Evolutionary conservation across 1,140 invertebrate genomes (phyloP).

Genomic region (Acyrthosiphon pisum): DNA sequence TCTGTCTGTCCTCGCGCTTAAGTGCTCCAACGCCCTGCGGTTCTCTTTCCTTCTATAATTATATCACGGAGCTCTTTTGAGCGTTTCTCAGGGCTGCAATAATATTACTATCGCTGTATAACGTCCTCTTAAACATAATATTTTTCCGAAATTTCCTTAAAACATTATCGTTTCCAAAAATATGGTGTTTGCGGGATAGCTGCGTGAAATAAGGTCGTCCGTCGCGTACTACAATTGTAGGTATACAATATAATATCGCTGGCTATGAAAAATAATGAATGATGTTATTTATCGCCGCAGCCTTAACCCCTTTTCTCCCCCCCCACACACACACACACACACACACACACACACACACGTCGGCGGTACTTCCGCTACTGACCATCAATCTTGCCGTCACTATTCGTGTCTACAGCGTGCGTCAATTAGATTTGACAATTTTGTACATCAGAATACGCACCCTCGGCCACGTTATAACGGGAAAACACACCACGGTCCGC

Average conservation of each 20-base stretch:
- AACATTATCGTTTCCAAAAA: background rate
- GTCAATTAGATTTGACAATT: background rate
- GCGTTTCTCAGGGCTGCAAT: too few relatives aligned
- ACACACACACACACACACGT: too few relatives aligned
- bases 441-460: background rate
- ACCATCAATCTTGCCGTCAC: background rate
- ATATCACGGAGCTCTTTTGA: too few relatives aligned
- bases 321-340: rapidly evolving
- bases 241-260: background rate
- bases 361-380: background rate
- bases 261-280: background rate
- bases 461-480: background rate
- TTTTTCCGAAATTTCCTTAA: too few relatives aligned
- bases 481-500: background rate
- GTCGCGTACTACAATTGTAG: background rate
- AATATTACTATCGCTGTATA: too few relatives aligned
- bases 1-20: too few relatives aligned
- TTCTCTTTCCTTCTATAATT: too few relatives aligned
- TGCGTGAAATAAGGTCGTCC: background rate
- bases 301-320: background rate
- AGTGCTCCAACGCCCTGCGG: too few relatives aligned
- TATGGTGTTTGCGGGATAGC: background rate
- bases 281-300: slow-evolving; percentile 3
- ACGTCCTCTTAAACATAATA: too few relatives aligned
- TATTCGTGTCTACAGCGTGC: background rate